A percentile compares a stretch with the other conserved stretches of the same genome.
Evolutionary conservation across 2,113 vertebrate genomes (phyloP).

Genomic region (Amblyopsis rosae): DNA sequence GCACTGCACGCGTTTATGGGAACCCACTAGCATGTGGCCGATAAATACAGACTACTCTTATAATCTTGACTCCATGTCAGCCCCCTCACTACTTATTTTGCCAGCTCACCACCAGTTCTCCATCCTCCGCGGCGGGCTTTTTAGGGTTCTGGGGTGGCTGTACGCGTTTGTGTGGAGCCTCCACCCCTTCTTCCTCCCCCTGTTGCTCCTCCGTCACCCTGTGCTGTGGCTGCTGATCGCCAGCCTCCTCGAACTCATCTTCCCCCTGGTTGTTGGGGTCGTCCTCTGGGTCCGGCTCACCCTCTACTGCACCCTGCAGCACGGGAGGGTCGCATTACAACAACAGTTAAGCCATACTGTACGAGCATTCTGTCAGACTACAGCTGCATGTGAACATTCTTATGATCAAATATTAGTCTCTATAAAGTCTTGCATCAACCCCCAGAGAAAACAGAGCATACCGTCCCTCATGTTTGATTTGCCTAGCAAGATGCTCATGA

Average conservation of each 20-base stretch:
- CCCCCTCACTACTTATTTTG: background rate
- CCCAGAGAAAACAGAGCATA: too few species aligned
- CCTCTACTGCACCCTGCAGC: constrained; percentile 74
- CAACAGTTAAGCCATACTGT: background rate
- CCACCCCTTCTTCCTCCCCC: constrained; percentile 69
- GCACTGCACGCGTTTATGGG: background rate
- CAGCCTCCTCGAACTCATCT: constrained; percentile 96
- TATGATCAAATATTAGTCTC: too few species aligned
- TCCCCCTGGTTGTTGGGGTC: constrained; percentile 98
- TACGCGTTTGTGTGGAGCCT: constrained; percentile 43
- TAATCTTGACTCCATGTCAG: too few species aligned
- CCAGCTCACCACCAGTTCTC: constrained; percentile 84
- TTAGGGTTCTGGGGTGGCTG: constrained; percentile 66
- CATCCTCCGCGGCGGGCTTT: constrained; percentile 80
- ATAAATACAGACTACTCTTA: background rate
- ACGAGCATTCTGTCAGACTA: too few species aligned
- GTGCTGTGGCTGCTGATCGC: constrained; percentile 83
- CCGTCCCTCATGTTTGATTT: too few species aligned
- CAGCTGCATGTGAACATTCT: too few species aligned
- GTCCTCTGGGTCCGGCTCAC: constrained; percentile 90
- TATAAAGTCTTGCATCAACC: too few species aligned
- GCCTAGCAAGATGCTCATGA: background rate
- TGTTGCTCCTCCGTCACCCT: constrained; percentile 75
- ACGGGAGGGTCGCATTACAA: background rate
- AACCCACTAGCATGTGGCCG: too few species aligned